A percentile compares a stretch with the other conserved stretches of the same genome.
Conservation (phyloP, 2,888 invertebrate species). For the Leptura quadrifasciata region DNA sequence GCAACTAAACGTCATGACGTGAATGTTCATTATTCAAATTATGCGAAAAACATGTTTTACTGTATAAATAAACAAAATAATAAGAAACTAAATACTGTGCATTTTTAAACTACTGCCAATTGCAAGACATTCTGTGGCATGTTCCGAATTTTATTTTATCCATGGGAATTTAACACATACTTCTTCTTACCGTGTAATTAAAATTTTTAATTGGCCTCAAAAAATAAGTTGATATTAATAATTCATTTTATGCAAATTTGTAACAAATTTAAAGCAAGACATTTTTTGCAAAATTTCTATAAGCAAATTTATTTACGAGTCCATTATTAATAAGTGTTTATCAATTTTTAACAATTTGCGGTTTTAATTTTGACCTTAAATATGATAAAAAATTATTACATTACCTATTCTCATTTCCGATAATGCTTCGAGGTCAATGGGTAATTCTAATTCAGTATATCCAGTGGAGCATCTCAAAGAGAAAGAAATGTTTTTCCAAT, state of each 20-base stretch:
- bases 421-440: not conserved
- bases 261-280: not conserved
- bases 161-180: no score
- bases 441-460: conserved; percentile 11
- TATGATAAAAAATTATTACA: conserved; percentile 5
- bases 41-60: no score
- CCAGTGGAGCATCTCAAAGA: not conserved
- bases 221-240: not conserved
- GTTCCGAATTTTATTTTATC: no score
- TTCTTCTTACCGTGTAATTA: not conserved
- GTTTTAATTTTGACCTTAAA: conserved; percentile 13
- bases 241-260: not conserved
- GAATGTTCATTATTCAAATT: no score
- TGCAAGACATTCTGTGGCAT: no score
- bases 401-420: conserved; percentile 10
- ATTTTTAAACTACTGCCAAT: no score
- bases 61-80: no score
- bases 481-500: conserved; percentile 2
- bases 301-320: not conserved
- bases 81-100: no score
- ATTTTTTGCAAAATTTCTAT: not conserved
- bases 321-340: not conserved
- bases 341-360: conserved; percentile 5
- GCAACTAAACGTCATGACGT: no score
- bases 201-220: not conserved